phyloP scores from a whole-genome alignment of 2,113 vertebrate genomes.

The Crocuta crocuta region DNA sequence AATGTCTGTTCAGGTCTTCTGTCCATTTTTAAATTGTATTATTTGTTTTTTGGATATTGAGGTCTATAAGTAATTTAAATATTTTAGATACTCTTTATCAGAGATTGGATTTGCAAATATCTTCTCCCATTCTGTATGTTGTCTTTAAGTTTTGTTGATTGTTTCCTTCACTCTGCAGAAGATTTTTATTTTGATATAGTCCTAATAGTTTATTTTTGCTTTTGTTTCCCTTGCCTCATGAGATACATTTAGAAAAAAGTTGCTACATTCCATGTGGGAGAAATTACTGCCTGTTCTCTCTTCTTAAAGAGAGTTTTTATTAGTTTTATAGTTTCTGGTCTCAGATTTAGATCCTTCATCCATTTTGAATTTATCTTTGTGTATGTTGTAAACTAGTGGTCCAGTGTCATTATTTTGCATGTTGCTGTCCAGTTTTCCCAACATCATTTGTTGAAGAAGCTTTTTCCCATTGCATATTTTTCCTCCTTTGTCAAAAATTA shows the following conservation, averaged over 20 bases:
- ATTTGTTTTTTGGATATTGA: background rate
- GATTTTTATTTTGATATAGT: background rate
- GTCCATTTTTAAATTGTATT: background rate
- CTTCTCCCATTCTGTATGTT: background rate
- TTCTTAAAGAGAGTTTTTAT: background rate
- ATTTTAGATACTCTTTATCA: background rate
- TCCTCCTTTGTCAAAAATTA: background rate
- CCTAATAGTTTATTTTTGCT: background rate
- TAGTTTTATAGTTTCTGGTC: background rate
- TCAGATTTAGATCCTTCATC: background rate
- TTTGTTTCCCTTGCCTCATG: background rate
- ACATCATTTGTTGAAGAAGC: background rate
- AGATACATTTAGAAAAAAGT: background rate
- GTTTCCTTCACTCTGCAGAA: background rate
- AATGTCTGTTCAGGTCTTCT: background rate
- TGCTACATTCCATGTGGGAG: background rate
- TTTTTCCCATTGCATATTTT: background rate
- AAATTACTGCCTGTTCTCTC: background rate
- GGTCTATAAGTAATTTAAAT: background rate
- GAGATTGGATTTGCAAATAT: background rate
- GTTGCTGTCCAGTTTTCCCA: background rate
- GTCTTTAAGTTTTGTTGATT: background rate
- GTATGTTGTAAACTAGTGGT: background rate
- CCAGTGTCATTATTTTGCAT: background rate
- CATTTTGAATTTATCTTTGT: background rate